Percentiles rank a stretch among this genome's conserved stretches.
Conservation (phyloP, 1,140 invertebrate species). For the Diploscapter pachys region DNA sequence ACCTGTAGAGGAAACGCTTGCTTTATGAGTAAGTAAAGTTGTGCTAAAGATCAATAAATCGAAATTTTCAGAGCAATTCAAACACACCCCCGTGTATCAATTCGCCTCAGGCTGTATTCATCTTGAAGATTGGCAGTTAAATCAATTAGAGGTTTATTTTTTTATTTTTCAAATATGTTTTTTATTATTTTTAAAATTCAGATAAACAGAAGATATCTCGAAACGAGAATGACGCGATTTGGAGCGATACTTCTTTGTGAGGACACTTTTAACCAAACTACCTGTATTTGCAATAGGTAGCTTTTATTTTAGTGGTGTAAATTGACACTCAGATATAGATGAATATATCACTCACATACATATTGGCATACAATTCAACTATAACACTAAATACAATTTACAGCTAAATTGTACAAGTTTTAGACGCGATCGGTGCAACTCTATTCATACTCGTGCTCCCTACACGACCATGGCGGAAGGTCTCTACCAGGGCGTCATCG, state of each 20-base stretch:
- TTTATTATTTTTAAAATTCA: background rate
- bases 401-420: background rate
- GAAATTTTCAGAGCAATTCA: slow-evolving; percentile 37
- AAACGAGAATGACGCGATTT: slow-evolving; percentile 27
- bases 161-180: background rate
- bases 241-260: slow-evolving; percentile 36
- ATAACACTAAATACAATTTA: background rate
- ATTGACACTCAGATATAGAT: background rate
- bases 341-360: background rate
- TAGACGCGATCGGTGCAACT: slow-evolving; percentile 37
- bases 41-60: background rate
- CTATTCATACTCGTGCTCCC: slow-evolving; percentile 29
- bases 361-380: background rate
- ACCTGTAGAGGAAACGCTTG: slow-evolving; percentile 38
- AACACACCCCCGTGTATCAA: slow-evolving; percentile 41
- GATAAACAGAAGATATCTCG: slow-evolving; percentile 24
- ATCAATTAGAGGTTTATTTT: slow-evolving; percentile 30
- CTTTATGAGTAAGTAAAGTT: slow-evolving; percentile 39
- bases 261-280: slow-evolving; percentile 41
- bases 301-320: background rate
- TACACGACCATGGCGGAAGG: slow-evolving; percentile 36
- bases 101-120: slow-evolving; percentile 39
- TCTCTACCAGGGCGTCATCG: slow-evolving; percentile 33
- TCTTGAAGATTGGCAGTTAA: slow-evolving; percentile 34
- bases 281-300: slow-evolving; percentile 34